Conservation (phyloP, 2,888 invertebrate genomes). For the Drosophila picticornis region DNA sequence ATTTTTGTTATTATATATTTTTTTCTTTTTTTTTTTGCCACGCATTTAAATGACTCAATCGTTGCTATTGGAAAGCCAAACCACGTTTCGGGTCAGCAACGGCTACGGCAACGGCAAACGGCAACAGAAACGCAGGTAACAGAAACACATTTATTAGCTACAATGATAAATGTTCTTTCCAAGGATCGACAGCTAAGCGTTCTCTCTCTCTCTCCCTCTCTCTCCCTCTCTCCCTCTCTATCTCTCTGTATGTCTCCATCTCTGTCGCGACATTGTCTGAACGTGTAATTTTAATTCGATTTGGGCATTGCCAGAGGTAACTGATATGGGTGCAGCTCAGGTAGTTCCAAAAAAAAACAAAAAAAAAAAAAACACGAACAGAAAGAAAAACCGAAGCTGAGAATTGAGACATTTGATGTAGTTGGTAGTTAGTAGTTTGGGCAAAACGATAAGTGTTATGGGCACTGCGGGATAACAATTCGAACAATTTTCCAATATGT, state of each 20-base stretch:
- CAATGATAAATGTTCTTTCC: slow-evolving; percentile 74
- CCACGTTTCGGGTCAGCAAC: slow-evolving; percentile 49
- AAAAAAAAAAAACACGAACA: background rate
- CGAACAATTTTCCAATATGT: slow-evolving; percentile 43
- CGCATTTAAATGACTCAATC: slow-evolving; percentile 79
- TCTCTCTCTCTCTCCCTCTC: slow-evolving; percentile 2
- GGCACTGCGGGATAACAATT: slow-evolving; percentile 55
- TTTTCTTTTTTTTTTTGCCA: slow-evolving; percentile 54
- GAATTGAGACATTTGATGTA: slow-evolving; percentile 74
- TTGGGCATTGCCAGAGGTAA: slow-evolving; percentile 65
- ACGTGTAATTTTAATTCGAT: slow-evolving; percentile 78
- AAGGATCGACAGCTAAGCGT: slow-evolving; percentile 52
- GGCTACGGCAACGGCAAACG: slow-evolving; percentile 14
- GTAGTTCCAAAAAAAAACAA: slow-evolving; percentile 35
- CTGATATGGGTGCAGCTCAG: slow-evolving; percentile 73
- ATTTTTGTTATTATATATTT: background rate
- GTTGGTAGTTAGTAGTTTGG: slow-evolving; percentile 49
- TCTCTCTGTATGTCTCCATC: slow-evolving; percentile 7
- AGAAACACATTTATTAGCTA: slow-evolving; percentile 75
- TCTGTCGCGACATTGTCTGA: slow-evolving; percentile 36
- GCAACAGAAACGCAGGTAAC: slow-evolving; percentile 53
- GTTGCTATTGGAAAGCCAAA: slow-evolving; percentile 56
- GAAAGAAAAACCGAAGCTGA: slow-evolving; percentile 29
- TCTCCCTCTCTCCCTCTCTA: background rate
- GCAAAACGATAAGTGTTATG: slow-evolving; percentile 64